Base-by-base conservation (phyloP, 2,888 invertebrate species). In the Mimumesa dahlbomi region DNA sequence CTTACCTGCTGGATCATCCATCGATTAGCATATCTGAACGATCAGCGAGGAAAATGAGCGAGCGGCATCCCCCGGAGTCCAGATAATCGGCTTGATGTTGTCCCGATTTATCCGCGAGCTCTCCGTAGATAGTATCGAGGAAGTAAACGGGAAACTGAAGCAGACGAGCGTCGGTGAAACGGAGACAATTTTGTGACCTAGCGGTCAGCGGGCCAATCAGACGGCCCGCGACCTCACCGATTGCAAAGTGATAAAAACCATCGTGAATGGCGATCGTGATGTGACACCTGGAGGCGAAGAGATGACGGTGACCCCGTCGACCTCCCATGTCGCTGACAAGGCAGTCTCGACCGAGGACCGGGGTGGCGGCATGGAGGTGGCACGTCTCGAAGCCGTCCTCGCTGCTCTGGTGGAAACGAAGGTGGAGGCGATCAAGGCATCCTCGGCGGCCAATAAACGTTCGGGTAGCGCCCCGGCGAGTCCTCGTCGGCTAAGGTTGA, bases 391-490 rank as follows among this genome's bases (percentile, higher is more conserved):
- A 89, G 93, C 94, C 50, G 93, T 94, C 76, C 91, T 94, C 80
- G 93, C 94, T 58, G 93, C 94, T 77, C 90, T 94, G 73, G 93
- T 94, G 75, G 93, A 94, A 89, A 93, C 92, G 82, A 94, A 94
- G 91, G 92, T 93, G 88, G 90, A 93, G 90, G 90, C 94, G 85
- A 89, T 92, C 90, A 90, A 91, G 87, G 89, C 91, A 82, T 81
- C 89, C 79, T 79, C 87, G 79, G 76, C 87, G 90, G 79, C 84
- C 90, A 78, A 89, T 90, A 82, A 88, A 91, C 88, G 90, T 85
- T 89, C 90, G 82, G 84, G 90, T 77, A 90, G 89, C 68, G 91
- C 66, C 82, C 90, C 90, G 45, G 85, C 89, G 11, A 91, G 90
- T 79, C 91, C 90, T 1, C 89, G 89, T 40, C 86, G 90, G 57